phyloP scores from a whole-genome alignment of 2,113 vertebrate species.

The Plecturocebus donacophilus region DNA sequence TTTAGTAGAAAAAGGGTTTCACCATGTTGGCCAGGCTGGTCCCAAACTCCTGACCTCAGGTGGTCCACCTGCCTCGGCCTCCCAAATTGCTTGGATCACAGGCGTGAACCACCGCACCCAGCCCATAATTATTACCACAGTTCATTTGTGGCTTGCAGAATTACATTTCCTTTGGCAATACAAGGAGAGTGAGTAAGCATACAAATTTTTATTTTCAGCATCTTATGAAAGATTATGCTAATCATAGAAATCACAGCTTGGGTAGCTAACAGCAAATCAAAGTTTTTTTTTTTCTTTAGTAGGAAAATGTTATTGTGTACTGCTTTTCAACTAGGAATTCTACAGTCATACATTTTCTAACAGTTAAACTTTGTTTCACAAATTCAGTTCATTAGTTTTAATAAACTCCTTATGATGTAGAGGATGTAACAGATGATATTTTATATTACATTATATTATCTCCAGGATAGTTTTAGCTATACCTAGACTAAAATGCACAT shows the following conservation, averaged over 20 bases:
- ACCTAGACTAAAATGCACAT: constrained; percentile 6
- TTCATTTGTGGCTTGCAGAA: constrained; percentile 64
- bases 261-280: constrained; percentile 68
- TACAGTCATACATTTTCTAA: constrained; percentile 47
- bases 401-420: constrained; percentile 47
- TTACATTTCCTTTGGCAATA: constrained; percentile 71
- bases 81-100: too few species aligned
- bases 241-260: constrained; percentile 75
- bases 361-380: constrained; percentile 47
- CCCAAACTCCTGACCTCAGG: too few species aligned
- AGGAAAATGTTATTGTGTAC: constrained; percentile 47
- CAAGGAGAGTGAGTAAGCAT: constrained; percentile 69
- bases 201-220: constrained; percentile 72
- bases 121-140: constrained; percentile 64
- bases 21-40: too few species aligned
- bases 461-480: constrained; percentile 10
- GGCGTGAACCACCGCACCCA: too few species aligned
- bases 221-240: constrained; percentile 74
- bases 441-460: constrained; percentile 47
- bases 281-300: constrained; percentile 49
- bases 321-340: constrained; percentile 52
- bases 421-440: constrained; percentile 34
- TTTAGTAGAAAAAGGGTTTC: too few species aligned
- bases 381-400: constrained; percentile 64
- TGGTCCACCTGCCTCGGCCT: too few species aligned